phyloP scores from a whole-genome alignment of 2,113 vertebrate genomes.

The Piprites chloris region DNA sequence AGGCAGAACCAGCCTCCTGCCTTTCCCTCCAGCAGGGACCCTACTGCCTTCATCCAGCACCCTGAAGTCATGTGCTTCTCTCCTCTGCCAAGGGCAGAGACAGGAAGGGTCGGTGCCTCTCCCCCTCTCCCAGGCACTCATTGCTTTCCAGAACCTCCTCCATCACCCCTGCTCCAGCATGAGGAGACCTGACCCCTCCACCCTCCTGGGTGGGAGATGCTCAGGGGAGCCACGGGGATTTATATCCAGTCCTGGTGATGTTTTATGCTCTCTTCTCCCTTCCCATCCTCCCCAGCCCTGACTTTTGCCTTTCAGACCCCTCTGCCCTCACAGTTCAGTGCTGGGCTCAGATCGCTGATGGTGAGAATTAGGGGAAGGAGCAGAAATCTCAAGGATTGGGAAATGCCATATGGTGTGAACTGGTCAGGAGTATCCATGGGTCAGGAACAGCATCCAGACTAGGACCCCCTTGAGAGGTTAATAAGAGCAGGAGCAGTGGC shows the following conservation, averaged over 20 bases:
- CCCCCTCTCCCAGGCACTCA: not conserved
- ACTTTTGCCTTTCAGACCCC: not conserved
- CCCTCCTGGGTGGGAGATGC: not conserved
- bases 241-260: not conserved
- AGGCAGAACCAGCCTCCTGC: not conserved
- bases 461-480: not conserved
- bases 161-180: not conserved
- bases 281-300: not conserved
- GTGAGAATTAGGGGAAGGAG: not conserved
- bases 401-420: not conserved
- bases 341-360: not conserved
- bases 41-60: not conserved
- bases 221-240: not conserved
- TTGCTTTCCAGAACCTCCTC: not conserved
- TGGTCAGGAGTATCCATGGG: not conserved
- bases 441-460: not conserved
- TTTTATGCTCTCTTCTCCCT: not conserved
- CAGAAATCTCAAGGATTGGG: not conserved
- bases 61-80: not conserved
- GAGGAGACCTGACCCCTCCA: not conserved
- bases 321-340: not conserved
- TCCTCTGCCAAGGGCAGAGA: too few relatives aligned
- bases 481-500: not conserved
- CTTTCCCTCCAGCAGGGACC: too few relatives aligned
- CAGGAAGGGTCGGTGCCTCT: rapidly evolving